Evolutionary conservation across 1,140 invertebrate genomes (phyloP).

Genomic region (Lepidurus couesii): DNA sequence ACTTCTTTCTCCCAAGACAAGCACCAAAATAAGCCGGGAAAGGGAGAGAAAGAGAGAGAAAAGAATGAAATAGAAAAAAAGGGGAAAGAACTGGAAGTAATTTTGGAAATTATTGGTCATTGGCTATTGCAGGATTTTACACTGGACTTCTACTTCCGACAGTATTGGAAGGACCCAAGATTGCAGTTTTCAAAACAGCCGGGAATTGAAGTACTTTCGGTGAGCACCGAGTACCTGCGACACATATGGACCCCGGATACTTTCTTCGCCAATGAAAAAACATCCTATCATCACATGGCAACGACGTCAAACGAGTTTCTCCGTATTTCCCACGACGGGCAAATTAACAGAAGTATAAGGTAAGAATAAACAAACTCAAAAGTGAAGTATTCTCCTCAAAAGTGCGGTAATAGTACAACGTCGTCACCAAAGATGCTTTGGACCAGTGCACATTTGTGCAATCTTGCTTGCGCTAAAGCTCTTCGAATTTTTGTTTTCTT

Average conservation of each 20-base stretch:
- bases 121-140: conserved; percentile 52
- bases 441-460: too few relatives aligned
- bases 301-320: conserved; percentile 54
- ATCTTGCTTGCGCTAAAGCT: too few relatives aligned
- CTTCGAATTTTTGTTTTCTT: too few relatives aligned
- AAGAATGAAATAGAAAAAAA: conserved; percentile 36
- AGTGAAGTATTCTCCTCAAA: not conserved
- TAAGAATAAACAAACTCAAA: conserved; percentile 35
- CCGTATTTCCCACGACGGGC: conserved; percentile 48
- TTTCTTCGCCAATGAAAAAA: conserved; percentile 54
- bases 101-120: conserved; percentile 39
- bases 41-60: not conserved
- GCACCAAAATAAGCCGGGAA: not conserved
- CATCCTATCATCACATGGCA: conserved; percentile 51
- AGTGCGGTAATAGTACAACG: not conserved
- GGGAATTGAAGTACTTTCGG: conserved; percentile 46
- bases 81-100: conserved; percentile 42
- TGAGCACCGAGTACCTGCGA: conserved; percentile 52
- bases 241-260: conserved; percentile 54
- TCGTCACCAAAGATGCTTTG: not conserved
- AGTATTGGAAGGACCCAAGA: conserved; percentile 51
- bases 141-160: conserved; percentile 54
- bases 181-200: conserved; percentile 47
- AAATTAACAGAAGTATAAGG: conserved; percentile 49
- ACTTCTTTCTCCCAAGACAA: not conserved